Conservation (phyloP, 2,113 vertebrate genomes). For the Bungarus multicinctus region DNA sequence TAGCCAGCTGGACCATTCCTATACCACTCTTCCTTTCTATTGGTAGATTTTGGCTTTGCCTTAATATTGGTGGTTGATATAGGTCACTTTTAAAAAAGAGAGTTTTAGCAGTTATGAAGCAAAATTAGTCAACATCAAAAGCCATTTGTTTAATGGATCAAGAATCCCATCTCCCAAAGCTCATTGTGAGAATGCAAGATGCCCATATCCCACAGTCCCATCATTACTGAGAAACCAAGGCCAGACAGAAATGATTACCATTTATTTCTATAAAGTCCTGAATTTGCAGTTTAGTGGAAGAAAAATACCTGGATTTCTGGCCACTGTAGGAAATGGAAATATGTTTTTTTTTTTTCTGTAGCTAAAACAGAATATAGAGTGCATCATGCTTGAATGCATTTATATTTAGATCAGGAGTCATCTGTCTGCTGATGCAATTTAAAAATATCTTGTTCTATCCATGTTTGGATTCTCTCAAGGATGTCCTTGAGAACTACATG, state of each 20-base stretch:
- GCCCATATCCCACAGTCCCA: neutral
- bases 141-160: constrained; percentile 22
- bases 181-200: neutral
- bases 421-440: constrained; percentile 24
- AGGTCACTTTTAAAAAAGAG: constrained; percentile 3
- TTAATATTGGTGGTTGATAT: constrained; percentile 17
- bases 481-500: constrained; percentile 55
- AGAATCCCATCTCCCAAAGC: constrained; percentile 1
- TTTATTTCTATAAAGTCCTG: neutral
- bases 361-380: constrained; percentile 50
- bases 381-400: constrained; percentile 30
- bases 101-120: constrained; percentile 29
- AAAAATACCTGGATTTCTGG: neutral
- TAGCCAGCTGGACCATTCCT: neutral
- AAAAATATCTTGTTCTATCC: constrained; percentile 30
- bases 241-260: neutral
- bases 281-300: neutral
- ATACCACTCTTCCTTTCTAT: neutral
- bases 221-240: neutral
- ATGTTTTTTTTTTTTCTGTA: constrained; percentile 52
- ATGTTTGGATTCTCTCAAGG: constrained; percentile 39
- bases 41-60: constrained; percentile 1
- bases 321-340: constrained; percentile 43
- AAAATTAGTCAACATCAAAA: neutral
- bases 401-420: constrained; percentile 48